Evolutionary conservation across 2,888 invertebrate species (phyloP).

Genomic region (Erpobdella octoculata): DNA sequence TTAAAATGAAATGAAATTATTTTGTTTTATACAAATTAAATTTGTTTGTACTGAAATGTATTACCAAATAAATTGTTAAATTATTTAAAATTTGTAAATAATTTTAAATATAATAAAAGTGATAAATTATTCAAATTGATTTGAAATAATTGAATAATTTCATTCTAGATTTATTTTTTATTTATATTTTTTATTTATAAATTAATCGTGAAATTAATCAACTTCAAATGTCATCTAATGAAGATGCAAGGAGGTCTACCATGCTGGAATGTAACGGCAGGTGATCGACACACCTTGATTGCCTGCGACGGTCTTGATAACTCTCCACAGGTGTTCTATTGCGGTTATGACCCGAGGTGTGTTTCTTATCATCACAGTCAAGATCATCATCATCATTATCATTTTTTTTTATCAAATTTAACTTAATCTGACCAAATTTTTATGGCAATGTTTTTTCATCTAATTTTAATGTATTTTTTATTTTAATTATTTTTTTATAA

Average conservation of each 20-base stretch:
- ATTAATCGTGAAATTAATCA: not conserved
- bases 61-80: no score
- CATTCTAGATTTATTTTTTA: no score
- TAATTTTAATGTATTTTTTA: not conserved
- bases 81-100: no score
- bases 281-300: constrained; percentile 62
- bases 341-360: constrained; percentile 62
- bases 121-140: no score
- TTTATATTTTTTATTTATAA: not conserved
- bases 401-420: not conserved
- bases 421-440: not conserved
- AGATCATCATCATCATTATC: not conserved
- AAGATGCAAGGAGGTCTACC: constrained; percentile 51
- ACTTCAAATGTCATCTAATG: not conserved
- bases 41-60: no score
- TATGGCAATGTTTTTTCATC: not conserved
- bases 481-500: constrained; percentile 6
- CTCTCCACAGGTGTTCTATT: constrained; percentile 61
- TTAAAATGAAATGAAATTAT: no score
- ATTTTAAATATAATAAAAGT: no score
- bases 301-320: constrained; percentile 56
- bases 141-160: no score
- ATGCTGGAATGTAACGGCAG: constrained; percentile 61
- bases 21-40: no score
- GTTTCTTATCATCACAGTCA: not conserved